Evolutionary conservation across 2,113 vertebrate species (phyloP), one percentile per base, ranked within the genome.

Genomic region (Canis aureus): DNA sequence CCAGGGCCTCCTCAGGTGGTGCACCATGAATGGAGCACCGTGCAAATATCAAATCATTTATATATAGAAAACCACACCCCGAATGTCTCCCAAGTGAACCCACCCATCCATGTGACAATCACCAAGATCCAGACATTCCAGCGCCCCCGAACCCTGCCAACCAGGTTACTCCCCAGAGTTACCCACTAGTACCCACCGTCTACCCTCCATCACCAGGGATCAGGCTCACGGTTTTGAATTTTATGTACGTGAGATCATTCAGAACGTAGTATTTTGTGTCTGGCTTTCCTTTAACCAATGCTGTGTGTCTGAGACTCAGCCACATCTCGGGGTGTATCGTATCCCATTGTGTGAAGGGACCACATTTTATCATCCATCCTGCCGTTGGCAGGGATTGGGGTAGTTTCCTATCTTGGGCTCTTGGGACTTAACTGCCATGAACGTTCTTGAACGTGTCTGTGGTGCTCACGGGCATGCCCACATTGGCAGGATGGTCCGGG

Each of bases 391-490:
- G 74, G 22, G 1, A 23, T 13, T 25, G 0, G 4, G 62, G 32
- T 22, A 22, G 13, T 59, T 11, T 29, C 49, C 16, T 19, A 32
- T 27, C 4, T 17, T 8, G 0, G 22, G 82, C 38, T 12, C 17
- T 35, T n/a, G 20, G 3, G 35, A 9, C 29, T 6, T 8, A 11
- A 13, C 66, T 3, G 1, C 32, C 2, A 0, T 8, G 57, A 12
- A 27, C 27, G 0, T 35, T 55, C 71, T 59, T 11, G 11, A 35
- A 11, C 5, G 2, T 7, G 0, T 25, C 62, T 15, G 17, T 20
- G 38, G 59, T 53, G 64, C 25, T 3, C 9, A 0, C 0, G 2
- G 10, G 32, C 6, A 6, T 0, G 0, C 32, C 19, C 20, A 0
- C 23, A 27, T 60, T n/a, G 20, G 53, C 7, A 11, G 49, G 15